These are phyloP conservation scores for Cinclus mexicanus DNA, from an alignment of 2,113 vertebrate species.

Conservation along the genomic window DNA sequence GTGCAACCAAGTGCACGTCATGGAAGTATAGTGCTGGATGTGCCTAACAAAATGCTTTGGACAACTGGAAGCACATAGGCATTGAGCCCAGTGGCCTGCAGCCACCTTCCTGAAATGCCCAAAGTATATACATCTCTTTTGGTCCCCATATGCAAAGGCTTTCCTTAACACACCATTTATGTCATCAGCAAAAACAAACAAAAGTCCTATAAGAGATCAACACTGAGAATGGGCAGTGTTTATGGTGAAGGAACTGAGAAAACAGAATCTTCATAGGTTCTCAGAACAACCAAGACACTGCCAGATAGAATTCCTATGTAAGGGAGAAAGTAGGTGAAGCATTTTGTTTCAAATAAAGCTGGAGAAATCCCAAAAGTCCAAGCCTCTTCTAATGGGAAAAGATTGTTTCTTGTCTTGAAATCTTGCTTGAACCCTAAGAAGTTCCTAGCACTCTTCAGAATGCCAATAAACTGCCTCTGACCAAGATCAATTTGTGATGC, in stretches of 20 bases:
- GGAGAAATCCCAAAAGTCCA: fast-evolving
- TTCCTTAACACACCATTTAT: not conserved
- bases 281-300: not conserved
- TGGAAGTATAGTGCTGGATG: not conserved
- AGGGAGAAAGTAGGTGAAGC: not conserved
- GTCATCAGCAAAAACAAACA: not conserved
- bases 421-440: not conserved
- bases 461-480: not conserved
- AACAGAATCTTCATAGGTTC: not conserved
- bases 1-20: not conserved
- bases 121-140: not conserved
- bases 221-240: not conserved
- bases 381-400: not conserved
- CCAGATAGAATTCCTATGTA: not conserved
- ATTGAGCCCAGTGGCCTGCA: not conserved
- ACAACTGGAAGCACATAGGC: not conserved
- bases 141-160: fast-evolving
- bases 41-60: not conserved
- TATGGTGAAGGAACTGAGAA: not conserved
- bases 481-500: not conserved
- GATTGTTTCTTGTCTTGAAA: not conserved
- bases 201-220: not conserved
- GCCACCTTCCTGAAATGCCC: not conserved
- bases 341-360: not conserved
- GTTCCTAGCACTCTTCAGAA: not conserved